A percentile compares a stretch with the other conserved stretches of the same genome.
Conservation (phyloP, 2,113 vertebrate species). For the Platichthys flesus region DNA sequence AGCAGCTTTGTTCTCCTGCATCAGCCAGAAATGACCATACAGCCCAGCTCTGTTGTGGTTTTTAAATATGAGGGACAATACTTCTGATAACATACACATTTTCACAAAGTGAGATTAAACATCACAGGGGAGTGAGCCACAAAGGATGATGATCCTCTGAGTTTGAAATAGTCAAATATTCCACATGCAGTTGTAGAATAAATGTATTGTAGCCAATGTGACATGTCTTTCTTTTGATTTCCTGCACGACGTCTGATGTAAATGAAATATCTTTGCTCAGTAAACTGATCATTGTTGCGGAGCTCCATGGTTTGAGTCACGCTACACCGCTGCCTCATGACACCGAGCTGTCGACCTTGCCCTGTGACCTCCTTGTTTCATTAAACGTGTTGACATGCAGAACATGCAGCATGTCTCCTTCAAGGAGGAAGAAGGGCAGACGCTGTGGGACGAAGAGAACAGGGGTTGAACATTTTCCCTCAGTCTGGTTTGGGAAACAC, state of each 20-base stretch:
- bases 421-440: conserved; percentile 31
- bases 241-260: neutral
- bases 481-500: neutral
- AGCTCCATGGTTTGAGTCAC: neutral
- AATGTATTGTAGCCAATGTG: neutral
- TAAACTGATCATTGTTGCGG: neutral
- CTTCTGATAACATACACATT: no score
- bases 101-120: no score
- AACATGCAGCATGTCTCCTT: conserved; percentile 25
- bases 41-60: neutral
- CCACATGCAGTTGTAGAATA: neutral
- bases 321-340: conserved; percentile 2
- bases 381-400: conserved; percentile 77
- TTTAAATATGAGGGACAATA: no score
- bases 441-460: neutral
- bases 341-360: conserved; percentile 56
- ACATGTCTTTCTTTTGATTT: neutral
- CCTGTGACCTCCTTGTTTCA: conserved; percentile 69
- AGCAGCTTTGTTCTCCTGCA: conserved; percentile 71
- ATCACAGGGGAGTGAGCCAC: neutral
- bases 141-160: neutral
- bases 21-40: conserved; percentile 15
- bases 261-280: neutral
- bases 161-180: no score
- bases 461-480: neutral